Base-by-base conservation (phyloP, 2,797 vertebrate species). In the Phrynocephalus guinanensis region DNA sequence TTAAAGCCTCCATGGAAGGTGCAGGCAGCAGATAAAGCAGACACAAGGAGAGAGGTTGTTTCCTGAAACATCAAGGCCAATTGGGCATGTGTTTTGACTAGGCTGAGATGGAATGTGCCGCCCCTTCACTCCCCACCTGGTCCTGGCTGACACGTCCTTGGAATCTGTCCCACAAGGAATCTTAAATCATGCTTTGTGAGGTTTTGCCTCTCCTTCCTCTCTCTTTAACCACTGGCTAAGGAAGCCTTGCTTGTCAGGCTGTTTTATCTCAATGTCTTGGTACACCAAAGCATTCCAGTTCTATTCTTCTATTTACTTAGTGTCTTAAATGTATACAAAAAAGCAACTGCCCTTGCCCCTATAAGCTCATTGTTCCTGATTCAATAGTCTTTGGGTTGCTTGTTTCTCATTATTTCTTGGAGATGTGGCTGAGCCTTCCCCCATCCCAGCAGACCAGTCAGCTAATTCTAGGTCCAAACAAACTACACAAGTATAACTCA, bases 31-130 rank as follows among this genome's bases (percentile, higher is more conserved):
- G 22, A 38, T 26, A 11, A 30, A 52, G 75, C 73, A 81, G 10
- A 56, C 5, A 56, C 9, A 56, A 13, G 13, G 52, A 56, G 52
- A 1, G 44, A 68, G 3, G 18, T 15, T 76, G 16, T 80, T 85
- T 7, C 4, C 24, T 85, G 70, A 75, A 44, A 81, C 16, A 26
- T 63, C 83, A 88, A 85, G 71, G 48, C 30, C 66, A 75, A 4
- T 70, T 38, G 15, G 18, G 33, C 5, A 6, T 44, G 44, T 85
- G 48, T 82, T 88, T 88, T 85, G 87, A 70, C 83, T 82, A 71
- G 48, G 63, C 33, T 30, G 63, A 82, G 87, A 82, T 67, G 44
- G 28, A 66, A 72, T 52, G 50, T 87, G 28, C 60, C 26, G 16
- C 30, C 28, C 28, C 24, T 75, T 28, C 15, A 60, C 79, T 81